A percentile compares a stretch with the other conserved stretches of the same genome.
phyloP scores from a whole-genome alignment of 1,140 invertebrate genomes.

The Drosophila nikananu region DNA sequence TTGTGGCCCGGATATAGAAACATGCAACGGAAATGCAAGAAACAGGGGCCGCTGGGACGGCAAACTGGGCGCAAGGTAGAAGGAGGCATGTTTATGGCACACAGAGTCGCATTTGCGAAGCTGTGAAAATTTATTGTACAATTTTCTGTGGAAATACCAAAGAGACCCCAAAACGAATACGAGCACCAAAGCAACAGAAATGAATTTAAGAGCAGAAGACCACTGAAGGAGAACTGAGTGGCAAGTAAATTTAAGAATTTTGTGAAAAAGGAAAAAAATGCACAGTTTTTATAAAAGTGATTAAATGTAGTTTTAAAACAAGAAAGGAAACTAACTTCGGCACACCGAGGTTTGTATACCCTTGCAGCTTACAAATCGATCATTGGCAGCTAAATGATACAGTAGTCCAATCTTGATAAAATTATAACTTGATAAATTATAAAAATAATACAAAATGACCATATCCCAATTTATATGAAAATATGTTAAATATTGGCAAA shows the following conservation, averaged over 20 bases:
- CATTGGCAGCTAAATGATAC: too few relatives aligned
- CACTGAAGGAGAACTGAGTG: not conserved
- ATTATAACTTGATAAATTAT: too few relatives aligned
- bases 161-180: slow-evolving; percentile 33
- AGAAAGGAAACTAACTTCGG: too few relatives aligned
- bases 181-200: slow-evolving; percentile 46
- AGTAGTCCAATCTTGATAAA: too few relatives aligned
- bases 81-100: slow-evolving; percentile 51
- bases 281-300: not conserved
- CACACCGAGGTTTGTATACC: too few relatives aligned
- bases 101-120: slow-evolving; percentile 45
- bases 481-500: too few relatives aligned
- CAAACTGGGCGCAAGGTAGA: slow-evolving; percentile 21
- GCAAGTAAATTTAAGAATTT: slow-evolving; percentile 22
- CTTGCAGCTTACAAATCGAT: too few relatives aligned
- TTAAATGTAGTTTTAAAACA: too few relatives aligned
- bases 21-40: slow-evolving; percentile 71
- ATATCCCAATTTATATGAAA: too few relatives aligned
- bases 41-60: slow-evolving; percentile 45
- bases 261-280: too few relatives aligned
- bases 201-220: slow-evolving; percentile 34
- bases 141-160: slow-evolving; percentile 44
- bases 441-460: too few relatives aligned
- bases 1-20: slow-evolving; percentile 77
- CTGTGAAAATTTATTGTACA: slow-evolving; percentile 55